Conservation (phyloP, 2,113 vertebrate genomes). For the Rhabdomys dilectus region DNA sequence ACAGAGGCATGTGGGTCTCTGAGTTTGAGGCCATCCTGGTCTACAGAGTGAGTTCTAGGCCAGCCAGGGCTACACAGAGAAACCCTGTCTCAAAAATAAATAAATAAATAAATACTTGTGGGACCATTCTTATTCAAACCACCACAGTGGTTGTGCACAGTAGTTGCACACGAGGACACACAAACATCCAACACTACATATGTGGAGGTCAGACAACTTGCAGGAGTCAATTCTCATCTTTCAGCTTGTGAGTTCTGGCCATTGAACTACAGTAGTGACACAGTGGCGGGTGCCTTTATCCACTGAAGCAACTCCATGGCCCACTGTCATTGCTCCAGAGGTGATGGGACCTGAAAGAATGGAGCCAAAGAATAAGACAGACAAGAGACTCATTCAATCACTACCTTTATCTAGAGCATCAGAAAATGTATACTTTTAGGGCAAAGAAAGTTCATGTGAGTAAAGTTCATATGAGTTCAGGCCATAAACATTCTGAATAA, state of each 20-base stretch:
- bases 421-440: background rate
- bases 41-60: too few species aligned
- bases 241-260: background rate
- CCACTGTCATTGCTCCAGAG: background rate
- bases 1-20: too few species aligned
- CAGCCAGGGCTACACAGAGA: too few species aligned
- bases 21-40: too few species aligned
- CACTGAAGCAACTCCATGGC: background rate
- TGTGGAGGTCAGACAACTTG: background rate
- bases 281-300: background rate
- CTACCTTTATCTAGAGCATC: background rate
- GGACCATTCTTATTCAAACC: background rate
- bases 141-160: background rate
- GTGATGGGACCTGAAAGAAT: background rate
- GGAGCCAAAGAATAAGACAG: background rate
- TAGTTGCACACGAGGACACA: background rate
- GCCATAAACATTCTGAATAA: background rate
- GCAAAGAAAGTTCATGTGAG: background rate
- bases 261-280: background rate
- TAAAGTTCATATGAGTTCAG: background rate
- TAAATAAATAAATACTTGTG: background rate
- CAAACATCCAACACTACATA: background rate
- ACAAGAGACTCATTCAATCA: background rate
- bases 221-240: background rate
- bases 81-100: too few species aligned